phyloP scores from a whole-genome alignment of 2,888 invertebrate species.

The Melipona beecheii region DNA sequence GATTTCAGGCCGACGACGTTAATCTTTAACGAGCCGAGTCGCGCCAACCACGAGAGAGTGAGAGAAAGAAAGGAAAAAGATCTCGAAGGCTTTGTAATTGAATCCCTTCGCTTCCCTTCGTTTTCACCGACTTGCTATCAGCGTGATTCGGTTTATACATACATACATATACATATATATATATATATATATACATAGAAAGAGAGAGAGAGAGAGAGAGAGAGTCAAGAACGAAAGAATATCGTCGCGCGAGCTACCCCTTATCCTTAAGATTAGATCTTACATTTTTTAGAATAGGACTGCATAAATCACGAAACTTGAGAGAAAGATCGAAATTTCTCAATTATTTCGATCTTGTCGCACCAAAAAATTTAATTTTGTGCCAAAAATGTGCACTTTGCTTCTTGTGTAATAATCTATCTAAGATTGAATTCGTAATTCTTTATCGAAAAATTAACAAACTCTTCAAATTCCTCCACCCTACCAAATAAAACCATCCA shows the following conservation, averaged over 20 bases:
- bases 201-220: background rate
- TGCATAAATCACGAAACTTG: too few relatives aligned
- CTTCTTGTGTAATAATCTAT: background rate
- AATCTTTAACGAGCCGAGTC: slow-evolving; percentile 69
- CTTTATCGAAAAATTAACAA: too few relatives aligned
- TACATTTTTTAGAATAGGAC: too few relatives aligned
- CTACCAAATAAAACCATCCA: background rate
- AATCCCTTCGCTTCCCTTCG: slow-evolving; percentile 14
- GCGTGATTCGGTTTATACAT: slow-evolving; percentile 2
- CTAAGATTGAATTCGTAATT: background rate
- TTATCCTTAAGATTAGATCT: background rate
- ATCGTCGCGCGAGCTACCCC: background rate
- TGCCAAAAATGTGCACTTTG: background rate
- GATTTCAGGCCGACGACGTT: slow-evolving; percentile 60
- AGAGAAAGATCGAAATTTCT: too few relatives aligned
- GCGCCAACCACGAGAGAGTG: background rate
- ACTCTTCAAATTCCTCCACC: too few relatives aligned
- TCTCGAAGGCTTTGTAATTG: slow-evolving; percentile 21
- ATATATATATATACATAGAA: background rate
- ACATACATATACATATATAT: too few relatives aligned
- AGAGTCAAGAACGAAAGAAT: background rate
- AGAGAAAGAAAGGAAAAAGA: background rate
- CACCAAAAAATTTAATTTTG: too few relatives aligned
- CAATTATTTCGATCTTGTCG: too few relatives aligned
- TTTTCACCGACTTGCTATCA: slow-evolving; percentile 21